Evolutionary conservation across 2,888 invertebrate species (phyloP).

Genomic region (Spilarctia lutea): DNA sequence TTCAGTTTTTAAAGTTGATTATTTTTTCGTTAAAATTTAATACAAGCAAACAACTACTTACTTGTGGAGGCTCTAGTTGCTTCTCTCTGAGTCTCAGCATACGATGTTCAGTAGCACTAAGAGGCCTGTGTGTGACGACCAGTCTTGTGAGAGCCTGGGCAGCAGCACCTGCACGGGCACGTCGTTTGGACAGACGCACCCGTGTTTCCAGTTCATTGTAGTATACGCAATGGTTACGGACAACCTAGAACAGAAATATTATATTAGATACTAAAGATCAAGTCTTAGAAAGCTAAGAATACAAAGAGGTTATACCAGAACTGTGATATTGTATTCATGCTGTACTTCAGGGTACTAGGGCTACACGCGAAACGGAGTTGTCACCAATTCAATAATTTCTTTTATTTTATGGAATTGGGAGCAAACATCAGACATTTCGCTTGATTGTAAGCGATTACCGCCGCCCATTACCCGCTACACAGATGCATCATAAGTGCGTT

Average conservation of each 20-base stretch:
- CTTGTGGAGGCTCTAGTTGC: conserved; percentile 94
- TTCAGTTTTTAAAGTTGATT: no score
- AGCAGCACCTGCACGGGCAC: conserved; percentile 88
- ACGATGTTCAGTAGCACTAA: conserved; percentile 94
- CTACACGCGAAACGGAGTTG: no score
- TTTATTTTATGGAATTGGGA: no score
- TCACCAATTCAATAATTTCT: no score
- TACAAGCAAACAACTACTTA: conserved; percentile 31
- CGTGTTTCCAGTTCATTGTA: conserved; percentile 98
- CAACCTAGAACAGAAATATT: conserved; percentile 77
- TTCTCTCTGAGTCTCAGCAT: conserved; percentile 95
- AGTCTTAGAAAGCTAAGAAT: neutral
- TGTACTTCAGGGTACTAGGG: no score
- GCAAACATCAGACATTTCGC: no score
- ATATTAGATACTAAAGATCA: neutral
- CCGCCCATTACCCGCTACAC: no score
- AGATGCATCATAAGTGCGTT: no score
- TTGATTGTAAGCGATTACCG: no score
- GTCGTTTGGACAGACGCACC: conserved; percentile 96
- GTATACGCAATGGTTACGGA: conserved; percentile 95
- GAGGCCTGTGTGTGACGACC: conserved; percentile 95
- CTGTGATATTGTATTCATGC: no score
- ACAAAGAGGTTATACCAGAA: no score
- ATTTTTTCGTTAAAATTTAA: neutral
- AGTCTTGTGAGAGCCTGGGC: conserved; percentile 92